phyloP scores from a whole-genome alignment of 35 echinoderm and acorn worm species.

The Heliocidaris erythrogramma region DNA sequence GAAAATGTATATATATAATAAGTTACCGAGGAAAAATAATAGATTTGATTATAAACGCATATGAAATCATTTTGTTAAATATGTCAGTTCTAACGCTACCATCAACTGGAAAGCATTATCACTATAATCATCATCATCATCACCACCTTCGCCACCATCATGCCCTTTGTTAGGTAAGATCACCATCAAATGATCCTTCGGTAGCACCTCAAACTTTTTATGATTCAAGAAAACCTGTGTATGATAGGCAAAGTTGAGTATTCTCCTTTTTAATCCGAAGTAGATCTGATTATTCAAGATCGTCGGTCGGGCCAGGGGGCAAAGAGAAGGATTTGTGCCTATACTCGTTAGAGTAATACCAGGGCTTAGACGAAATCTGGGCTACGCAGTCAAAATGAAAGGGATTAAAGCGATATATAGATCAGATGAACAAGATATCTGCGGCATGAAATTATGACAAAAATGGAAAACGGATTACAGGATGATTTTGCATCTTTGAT shows the following conservation, averaged over 20 bases:
- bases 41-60: too few relatives aligned
- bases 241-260: neutral
- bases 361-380: neutral
- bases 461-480: neutral
- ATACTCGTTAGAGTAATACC: neutral
- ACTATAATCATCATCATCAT: too few relatives aligned
- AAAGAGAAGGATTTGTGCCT: neutral
- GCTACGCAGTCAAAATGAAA: neutral
- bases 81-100: too few relatives aligned
- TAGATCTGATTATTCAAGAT: slow-evolving; percentile 7
- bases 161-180: too few relatives aligned
- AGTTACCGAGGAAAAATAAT: too few relatives aligned
- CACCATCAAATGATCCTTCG: neutral
- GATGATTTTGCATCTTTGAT: neutral
- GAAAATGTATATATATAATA: too few relatives aligned
- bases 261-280: neutral
- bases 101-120: too few relatives aligned
- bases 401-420: neutral
- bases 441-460: neutral
- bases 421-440: neutral
- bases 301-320: neutral
- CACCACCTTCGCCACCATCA: too few relatives aligned
- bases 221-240: neutral
- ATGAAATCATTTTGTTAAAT: too few relatives aligned
- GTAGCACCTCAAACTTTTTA: neutral